Evolutionary conservation across 1,140 invertebrate genomes (phyloP), one percentile per base, ranked within the genome.

Genomic region (Akabosia matsudoensis): DNA sequence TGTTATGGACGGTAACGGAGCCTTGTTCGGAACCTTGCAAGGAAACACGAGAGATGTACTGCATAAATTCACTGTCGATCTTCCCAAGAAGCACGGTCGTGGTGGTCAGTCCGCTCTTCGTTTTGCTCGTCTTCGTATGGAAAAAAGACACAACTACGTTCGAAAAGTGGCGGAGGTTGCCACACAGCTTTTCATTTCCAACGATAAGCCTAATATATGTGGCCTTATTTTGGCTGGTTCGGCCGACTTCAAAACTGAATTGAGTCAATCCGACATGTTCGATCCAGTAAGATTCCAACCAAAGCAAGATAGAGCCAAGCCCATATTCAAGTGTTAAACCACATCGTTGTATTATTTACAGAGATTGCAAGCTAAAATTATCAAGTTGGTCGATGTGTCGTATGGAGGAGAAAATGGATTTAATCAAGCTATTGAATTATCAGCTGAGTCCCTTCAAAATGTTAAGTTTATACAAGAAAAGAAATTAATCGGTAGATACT

Each of bases 401-500:
- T 99, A 99, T 85, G 98, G 97, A 64, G 97, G 97, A 37, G 98
- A 99, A 87, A 99, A 99, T 86, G 98, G 98, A 76, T 99, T 99
- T 87, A 99, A 99, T 87, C 97, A 99, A 86, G 97, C 97, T 67
- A 98, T 99, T 82, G 97, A 99, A 89, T 87, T 99, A 80, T 95
- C 97, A 16, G 95, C 97, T 1, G 98, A 99, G 88, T 95, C 96
- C 28, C 87, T 99, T 78, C 94, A 97, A 83, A 99, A 99, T 86
- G 97, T 99, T 54, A 99, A 99, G 88, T 99, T 99, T 84, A 99
- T 99, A 83, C 97, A 99, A 87, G 98, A 99, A 87, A 99, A 99
- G 88, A 99, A 99, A 89, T 89, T 99, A 33, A 99, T 99, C 84
- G 95, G 96, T 87, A 90, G 94, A 83, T 99, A 98, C 86, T 98